A percentile compares a stretch with the other conserved stretches of the same genome.
Evolutionary conservation across 2,797 vertebrate species (phyloP).

Genomic region (Jordanella pulchra): DNA sequence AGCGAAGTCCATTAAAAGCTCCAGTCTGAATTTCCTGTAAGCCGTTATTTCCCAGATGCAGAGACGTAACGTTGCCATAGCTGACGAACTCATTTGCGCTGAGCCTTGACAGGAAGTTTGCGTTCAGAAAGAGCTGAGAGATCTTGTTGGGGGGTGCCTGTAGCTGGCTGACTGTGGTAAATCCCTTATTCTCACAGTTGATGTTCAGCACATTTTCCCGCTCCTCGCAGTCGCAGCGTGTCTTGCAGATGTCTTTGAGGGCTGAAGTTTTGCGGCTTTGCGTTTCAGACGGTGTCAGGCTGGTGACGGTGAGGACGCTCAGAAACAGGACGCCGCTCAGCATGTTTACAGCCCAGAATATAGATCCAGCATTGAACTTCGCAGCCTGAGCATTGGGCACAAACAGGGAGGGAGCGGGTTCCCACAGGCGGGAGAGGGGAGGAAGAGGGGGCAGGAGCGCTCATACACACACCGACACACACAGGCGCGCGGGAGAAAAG

Average conservation of each 20-base stretch:
- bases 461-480: conserved; percentile 21
- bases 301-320: conserved; percentile 91
- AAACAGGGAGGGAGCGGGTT: conserved; percentile 24
- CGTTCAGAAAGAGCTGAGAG: conserved; percentile 95
- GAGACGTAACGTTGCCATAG: conserved; percentile 93
- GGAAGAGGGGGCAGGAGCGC: conserved; percentile 23
- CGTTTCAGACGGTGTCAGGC: conserved; percentile 84
- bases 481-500: conserved; percentile 20
- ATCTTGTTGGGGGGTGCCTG: conserved; percentile 92
- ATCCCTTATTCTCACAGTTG: conserved; percentile 98
- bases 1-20: conserved; percentile 91
- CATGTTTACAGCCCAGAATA: conserved; percentile 87
- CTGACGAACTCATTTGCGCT: conserved; percentile 93
- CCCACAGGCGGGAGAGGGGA: conserved; percentile 13
- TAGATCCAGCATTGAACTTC: conserved; percentile 73
- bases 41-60: conserved; percentile 97
- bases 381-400: conserved; percentile 38
- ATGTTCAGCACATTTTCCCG: conserved; percentile 95
- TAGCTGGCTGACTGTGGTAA: conserved; percentile 89
- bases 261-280: conserved; percentile 94
- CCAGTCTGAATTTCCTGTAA: conserved; percentile 92
- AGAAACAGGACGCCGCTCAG: conserved; percentile 93
- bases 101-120: conserved; percentile 91
- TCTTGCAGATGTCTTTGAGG: conserved; percentile 95
- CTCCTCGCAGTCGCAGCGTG: conserved; percentile 93